These are phyloP conservation scores for Varanus komodoensis DNA, from an alignment of 2,113 vertebrate species.

Conservation along the genomic window DNA sequence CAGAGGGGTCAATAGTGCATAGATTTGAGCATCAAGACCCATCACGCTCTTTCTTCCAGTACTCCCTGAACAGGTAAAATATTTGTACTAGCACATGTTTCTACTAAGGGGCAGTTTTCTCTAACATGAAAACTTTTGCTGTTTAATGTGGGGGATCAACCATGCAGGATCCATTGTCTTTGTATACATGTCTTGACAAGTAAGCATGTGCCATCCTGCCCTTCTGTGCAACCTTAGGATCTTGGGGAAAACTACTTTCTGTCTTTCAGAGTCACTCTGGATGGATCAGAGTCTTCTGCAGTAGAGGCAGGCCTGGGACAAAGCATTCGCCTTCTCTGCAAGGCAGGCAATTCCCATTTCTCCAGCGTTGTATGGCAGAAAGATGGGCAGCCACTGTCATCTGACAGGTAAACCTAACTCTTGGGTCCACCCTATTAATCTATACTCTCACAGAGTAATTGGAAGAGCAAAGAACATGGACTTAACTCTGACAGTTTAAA, in stretches of 20 bases:
- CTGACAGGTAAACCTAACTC: conserved; percentile 80
- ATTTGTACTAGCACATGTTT: rapidly evolving
- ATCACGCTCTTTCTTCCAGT: not conserved
- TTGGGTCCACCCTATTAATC: not conserved
- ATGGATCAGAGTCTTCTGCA: conserved; percentile 79
- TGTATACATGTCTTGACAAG: not conserved
- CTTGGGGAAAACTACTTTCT: not conserved
- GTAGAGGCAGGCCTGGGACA: conserved; percentile 86
- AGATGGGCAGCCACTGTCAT: conserved; percentile 79
- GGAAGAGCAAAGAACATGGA: not conserved
- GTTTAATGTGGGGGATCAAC: not conserved
- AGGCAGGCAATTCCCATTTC: conserved; percentile 70
- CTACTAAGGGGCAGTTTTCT: conserved; percentile 13
- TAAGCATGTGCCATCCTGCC: not conserved
- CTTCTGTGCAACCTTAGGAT: not conserved
- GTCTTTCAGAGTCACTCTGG: conserved; percentile 79
- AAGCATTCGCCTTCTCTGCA: conserved; percentile 86
- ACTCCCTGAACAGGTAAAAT: conserved; percentile 62
- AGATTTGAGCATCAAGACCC: conserved; percentile 36
- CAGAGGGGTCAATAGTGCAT: not conserved
- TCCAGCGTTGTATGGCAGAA: conserved; percentile 86
- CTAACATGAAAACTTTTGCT: not conserved
- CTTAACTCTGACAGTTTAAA: not conserved
- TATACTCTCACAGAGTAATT: not conserved
- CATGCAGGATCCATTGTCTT: not conserved